Evolutionary conservation across 2,888 invertebrate species (phyloP).

Genomic region (Noctua janthina): DNA sequence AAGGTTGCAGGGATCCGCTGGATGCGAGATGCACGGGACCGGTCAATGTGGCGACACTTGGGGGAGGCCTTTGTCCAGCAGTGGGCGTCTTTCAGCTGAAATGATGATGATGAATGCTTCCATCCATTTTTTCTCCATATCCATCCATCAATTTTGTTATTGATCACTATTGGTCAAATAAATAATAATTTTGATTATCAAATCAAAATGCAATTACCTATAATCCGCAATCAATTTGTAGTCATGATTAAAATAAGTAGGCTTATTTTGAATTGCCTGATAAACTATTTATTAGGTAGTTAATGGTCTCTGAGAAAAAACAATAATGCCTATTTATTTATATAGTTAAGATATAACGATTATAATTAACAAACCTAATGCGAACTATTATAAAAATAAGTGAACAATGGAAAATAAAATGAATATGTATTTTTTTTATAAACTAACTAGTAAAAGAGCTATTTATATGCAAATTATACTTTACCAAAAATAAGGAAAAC

Average conservation of each 20-base stretch:
- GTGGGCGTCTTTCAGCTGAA: no score
- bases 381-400: neutral
- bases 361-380: neutral
- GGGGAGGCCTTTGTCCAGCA: no score
- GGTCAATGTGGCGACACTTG: no score
- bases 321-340: neutral
- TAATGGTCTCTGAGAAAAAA: neutral
- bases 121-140: neutral
- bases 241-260: neutral
- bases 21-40: no score
- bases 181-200: neutral
- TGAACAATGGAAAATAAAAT: slow-evolving; percentile 8
- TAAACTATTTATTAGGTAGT: neutral
- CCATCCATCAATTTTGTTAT: neutral
- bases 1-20: no score
- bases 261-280: neutral
- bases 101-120: neutral
- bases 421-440: neutral
- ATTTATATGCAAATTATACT: slow-evolving; percentile 14
- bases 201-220: slow-evolving; percentile 1
- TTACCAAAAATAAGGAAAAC: neutral
- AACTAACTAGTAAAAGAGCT: neutral
- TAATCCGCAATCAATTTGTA: neutral
- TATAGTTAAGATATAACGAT: neutral
- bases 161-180: neutral